Percentiles rank a stretch among this genome's conserved stretches.
phyloP scores from a whole-genome alignment of 2,888 invertebrate genomes.

The Orthosia incerta region DNA sequence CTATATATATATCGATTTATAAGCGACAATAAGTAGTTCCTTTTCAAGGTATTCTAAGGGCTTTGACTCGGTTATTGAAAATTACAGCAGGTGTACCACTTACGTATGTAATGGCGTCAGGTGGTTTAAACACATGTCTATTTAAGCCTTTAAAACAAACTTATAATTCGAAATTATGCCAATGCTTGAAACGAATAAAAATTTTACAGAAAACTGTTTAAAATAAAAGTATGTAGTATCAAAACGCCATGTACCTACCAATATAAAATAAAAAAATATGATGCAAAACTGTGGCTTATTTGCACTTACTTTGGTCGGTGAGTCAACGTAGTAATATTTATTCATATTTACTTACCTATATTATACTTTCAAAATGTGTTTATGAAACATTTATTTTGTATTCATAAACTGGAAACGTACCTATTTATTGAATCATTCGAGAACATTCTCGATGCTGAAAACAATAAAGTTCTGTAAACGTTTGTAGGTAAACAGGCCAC shows the following conservation, averaged over 20 bases:
- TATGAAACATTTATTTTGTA: constrained; percentile 45
- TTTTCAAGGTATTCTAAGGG: constrained; percentile 36
- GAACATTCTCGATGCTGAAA: constrained; percentile 29
- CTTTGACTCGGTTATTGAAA: constrained; percentile 42
- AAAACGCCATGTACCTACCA: constrained; percentile 5
- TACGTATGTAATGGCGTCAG: constrained; percentile 11
- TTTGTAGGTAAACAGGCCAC: neutral
- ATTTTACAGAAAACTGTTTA: neutral
- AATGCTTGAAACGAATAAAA: neutral
- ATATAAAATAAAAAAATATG: neutral
- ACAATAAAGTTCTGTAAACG: constrained; percentile 7
- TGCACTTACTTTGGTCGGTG: neutral
- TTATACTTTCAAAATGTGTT: constrained; percentile 45
- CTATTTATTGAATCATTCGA: constrained; percentile 29
- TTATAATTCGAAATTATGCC: too few relatives aligned
- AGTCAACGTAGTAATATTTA: constrained; percentile 15
- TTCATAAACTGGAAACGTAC: constrained; percentile 7
- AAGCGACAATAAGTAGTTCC: constrained; percentile 25
- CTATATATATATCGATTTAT: constrained; percentile 22
- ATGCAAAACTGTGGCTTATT: neutral
- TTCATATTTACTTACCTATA: constrained; percentile 17
- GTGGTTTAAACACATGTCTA: constrained; percentile 14
- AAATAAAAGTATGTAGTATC: neutral
- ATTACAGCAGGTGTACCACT: constrained; percentile 26
- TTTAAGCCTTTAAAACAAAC: neutral